Conservation (phyloP, 2,113 vertebrate species). For the Pollachius pollachius region DNA sequence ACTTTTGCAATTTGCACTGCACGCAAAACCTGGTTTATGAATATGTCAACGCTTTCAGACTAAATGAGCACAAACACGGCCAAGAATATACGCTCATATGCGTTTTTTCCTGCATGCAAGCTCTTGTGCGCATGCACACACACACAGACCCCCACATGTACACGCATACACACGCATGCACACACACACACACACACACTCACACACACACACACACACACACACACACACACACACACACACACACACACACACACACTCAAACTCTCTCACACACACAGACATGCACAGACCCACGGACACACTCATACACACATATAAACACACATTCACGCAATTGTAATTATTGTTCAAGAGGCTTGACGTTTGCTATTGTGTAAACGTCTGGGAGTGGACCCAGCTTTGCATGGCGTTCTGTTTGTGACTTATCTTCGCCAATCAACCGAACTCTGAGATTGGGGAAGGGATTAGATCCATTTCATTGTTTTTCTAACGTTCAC, state of each 20-base stretch:
- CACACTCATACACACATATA: neutral
- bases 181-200: neutral
- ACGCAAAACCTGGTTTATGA: slow-evolving; percentile 38
- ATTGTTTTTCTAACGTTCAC: slow-evolving; percentile 9
- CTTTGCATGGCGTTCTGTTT: slow-evolving; percentile 42
- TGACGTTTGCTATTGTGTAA: slow-evolving; percentile 64
- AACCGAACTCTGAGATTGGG: slow-evolving; percentile 29
- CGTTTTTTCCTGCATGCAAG: slow-evolving; percentile 36
- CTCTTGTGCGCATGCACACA: slow-evolving; percentile 32
- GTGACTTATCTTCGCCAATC: slow-evolving; percentile 28
- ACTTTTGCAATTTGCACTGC: slow-evolving; percentile 72
- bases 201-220: neutral
- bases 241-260: slow-evolving; percentile 1
- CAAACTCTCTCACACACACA: neutral
- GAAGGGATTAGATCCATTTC: slow-evolving; percentile 17
- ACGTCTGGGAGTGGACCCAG: slow-evolving; percentile 53
- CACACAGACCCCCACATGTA: slow-evolving; percentile 1
- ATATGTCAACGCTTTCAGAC: slow-evolving; percentile 41
- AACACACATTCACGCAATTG: slow-evolving; percentile 9
- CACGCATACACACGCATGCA: slow-evolving; percentile 10
- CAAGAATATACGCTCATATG: slow-evolving; percentile 32
- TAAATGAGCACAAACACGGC: neutral
- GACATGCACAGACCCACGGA: neutral
- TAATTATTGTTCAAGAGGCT: slow-evolving; percentile 62
- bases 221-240: slow-evolving; percentile 51